phyloP scores from a whole-genome alignment of 2,888 invertebrate genomes.

The Lepeophtheirus nordmannii region DNA sequence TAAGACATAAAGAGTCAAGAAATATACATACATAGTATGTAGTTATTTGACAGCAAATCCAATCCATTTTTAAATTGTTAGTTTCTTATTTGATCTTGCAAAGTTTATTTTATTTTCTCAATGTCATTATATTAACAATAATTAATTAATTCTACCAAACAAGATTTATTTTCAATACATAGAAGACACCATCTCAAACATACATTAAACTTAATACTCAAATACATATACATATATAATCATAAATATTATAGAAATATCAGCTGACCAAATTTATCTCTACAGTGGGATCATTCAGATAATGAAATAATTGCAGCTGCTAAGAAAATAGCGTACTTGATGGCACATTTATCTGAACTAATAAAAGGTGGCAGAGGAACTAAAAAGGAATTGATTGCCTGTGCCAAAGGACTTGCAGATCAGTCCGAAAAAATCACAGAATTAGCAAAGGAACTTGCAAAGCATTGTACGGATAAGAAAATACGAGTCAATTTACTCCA shows the following conservation, averaged over 20 bases:
- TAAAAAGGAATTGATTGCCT: constrained; percentile 91
- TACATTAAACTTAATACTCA: too few relatives aligned
- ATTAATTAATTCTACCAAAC: too few relatives aligned
- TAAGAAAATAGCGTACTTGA: constrained; percentile 92
- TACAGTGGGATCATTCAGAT: constrained; percentile 96
- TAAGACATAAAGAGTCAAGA: too few relatives aligned
- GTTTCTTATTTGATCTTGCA: too few relatives aligned
- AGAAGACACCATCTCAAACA: too few relatives aligned
- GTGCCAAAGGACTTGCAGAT: constrained; percentile 56
- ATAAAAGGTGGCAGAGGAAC: constrained; percentile 68
- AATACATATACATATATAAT: too few relatives aligned
- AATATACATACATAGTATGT: too few relatives aligned
- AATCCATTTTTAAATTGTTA: too few relatives aligned
- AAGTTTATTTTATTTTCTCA: too few relatives aligned
- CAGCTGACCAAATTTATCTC: background rate
- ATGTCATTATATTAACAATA: too few relatives aligned
- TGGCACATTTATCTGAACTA: constrained; percentile 86
- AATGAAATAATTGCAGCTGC: constrained; percentile 98
- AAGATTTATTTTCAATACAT: too few relatives aligned
- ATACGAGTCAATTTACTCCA: constrained; percentile 53
- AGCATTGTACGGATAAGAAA: constrained; percentile 96
- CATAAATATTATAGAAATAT: background rate
- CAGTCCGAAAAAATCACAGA: constrained; percentile 43
- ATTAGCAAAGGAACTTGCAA: constrained; percentile 87
- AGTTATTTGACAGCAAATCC: too few relatives aligned